These are phyloP conservation scores for Meles meles DNA, from an alignment of 2,113 vertebrate genomes.

Conservation along the genomic window DNA sequence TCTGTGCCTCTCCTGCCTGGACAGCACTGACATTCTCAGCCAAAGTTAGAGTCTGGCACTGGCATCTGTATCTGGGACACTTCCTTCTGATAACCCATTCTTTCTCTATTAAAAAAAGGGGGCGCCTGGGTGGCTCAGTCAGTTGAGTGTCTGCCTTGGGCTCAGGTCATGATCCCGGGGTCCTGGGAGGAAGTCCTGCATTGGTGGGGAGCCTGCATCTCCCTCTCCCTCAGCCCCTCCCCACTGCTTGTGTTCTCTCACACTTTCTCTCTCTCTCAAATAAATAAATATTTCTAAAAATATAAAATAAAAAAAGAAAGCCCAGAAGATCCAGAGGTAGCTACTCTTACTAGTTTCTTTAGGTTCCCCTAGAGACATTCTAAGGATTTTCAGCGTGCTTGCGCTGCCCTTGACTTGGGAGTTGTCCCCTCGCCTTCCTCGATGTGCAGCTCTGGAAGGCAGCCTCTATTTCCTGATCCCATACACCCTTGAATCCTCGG, in stretches of 20 bases:
- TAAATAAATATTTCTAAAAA: not conserved
- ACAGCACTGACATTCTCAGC: not conserved
- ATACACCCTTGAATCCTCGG: rapidly evolving
- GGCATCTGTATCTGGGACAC: rapidly evolving
- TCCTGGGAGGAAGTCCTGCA: rapidly evolving
- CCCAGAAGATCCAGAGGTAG: not conserved
- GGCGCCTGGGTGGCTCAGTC: not conserved
- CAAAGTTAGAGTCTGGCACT: not conserved
- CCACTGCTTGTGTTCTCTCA: not conserved
- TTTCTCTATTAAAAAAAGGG: not conserved
- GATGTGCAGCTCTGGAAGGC: not conserved
- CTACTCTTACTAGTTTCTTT: not conserved
- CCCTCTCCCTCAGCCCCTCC: not conserved
- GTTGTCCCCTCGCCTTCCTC: no score
- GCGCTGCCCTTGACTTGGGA: not conserved
- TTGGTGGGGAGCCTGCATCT: not conserved
- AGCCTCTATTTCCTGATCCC: not conserved
- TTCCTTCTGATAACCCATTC: not conserved
- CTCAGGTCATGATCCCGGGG: not conserved
- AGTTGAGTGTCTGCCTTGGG: not conserved
- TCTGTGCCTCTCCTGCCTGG: not conserved
- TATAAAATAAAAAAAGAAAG: not conserved
- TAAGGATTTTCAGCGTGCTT: not conserved
- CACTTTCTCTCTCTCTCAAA: not conserved
- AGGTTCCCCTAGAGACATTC: not conserved